Percentiles rank a stretch among this genome's conserved stretches.
These are phyloP conservation scores for Endotricha flammealis DNA, from an alignment of 2,888 invertebrate genomes.

Conservation along the genomic window DNA sequence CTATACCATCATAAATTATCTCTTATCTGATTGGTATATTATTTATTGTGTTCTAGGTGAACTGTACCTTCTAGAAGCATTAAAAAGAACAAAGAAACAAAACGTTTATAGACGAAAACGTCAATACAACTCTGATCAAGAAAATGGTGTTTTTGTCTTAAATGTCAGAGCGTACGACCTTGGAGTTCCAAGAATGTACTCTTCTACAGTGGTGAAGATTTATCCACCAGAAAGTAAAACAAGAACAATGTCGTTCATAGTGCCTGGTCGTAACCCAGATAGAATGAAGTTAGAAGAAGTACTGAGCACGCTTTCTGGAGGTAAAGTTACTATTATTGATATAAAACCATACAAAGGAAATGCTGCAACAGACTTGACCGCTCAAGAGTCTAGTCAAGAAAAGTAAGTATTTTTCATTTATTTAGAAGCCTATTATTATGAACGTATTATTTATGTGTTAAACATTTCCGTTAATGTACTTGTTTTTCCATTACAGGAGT, in stretches of 20 bases:
- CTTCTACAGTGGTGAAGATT: constrained; percentile 85
- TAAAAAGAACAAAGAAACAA: constrained; percentile 63
- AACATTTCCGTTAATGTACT: too few species aligned
- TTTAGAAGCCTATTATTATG: too few species aligned
- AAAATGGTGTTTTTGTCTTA: constrained; percentile 80
- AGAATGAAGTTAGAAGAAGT: constrained; percentile 85
- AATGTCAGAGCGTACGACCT: constrained; percentile 90
- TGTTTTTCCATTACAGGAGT: constrained; percentile 71
- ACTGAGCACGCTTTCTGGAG: constrained; percentile 87
- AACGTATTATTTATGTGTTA: too few species aligned
- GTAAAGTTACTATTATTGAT: constrained; percentile 85
- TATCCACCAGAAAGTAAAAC: constrained; percentile 87
- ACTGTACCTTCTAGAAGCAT: constrained; percentile 78
- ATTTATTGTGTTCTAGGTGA: constrained; percentile 69
- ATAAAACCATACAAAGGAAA: constrained; percentile 83
- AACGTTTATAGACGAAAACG: constrained; percentile 67
- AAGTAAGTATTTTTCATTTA: constrained; percentile 52
- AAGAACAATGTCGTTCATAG: constrained; percentile 88
- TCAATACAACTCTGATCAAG: constrained; percentile 58
- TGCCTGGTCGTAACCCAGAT: constrained; percentile 87
- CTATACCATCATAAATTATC: neutral
- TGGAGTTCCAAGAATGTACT: constrained; percentile 87
- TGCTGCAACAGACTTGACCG: constrained; percentile 72
- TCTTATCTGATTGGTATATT: neutral
- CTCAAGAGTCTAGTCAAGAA: constrained; percentile 75